A percentile compares a stretch with the other conserved stretches of the same genome.
These are phyloP conservation scores for Halictus rubicundus DNA, from an alignment of 1,140 invertebrate species.

Conservation along the genomic window DNA sequence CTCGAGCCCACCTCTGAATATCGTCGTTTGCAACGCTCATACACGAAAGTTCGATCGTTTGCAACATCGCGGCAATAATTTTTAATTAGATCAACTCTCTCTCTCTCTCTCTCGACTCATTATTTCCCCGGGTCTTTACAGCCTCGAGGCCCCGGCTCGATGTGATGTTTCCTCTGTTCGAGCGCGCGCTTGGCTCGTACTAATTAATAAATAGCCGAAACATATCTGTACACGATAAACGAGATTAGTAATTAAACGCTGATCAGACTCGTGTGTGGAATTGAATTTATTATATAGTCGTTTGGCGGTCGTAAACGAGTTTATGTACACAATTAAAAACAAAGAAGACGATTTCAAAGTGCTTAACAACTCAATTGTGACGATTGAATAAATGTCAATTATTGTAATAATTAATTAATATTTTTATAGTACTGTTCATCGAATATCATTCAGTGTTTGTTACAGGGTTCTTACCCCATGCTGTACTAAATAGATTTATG, in stretches of 20 bases:
- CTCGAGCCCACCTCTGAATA: neutral
- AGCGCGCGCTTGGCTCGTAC: neutral
- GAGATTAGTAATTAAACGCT: neutral
- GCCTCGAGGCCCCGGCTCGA: neutral
- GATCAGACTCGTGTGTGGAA: neutral
- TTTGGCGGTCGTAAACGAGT: neutral
- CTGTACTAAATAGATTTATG: too few species aligned
- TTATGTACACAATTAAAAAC: too few species aligned
- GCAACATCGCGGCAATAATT: conserved; percentile 24
- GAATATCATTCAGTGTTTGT: too few species aligned
- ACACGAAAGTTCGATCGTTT: conserved; percentile 31
- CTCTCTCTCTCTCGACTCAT: conserved; percentile 28
- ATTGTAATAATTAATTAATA: too few species aligned
- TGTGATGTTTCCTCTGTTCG: neutral
- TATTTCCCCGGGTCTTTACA: conserved; percentile 9
- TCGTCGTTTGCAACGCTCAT: conserved; percentile 2
- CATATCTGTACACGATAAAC: neutral
- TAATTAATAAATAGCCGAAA: neutral
- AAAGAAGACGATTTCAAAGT: too few species aligned
- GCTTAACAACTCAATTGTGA: too few species aligned
- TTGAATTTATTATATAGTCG: neutral
- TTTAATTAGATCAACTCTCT: conserved; percentile 29
- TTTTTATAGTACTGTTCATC: too few species aligned
- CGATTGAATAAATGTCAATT: too few species aligned
- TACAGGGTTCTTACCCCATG: too few species aligned